Base-by-base conservation (phyloP, 2,797 vertebrate genomes). In the Caiman crocodilus region DNA sequence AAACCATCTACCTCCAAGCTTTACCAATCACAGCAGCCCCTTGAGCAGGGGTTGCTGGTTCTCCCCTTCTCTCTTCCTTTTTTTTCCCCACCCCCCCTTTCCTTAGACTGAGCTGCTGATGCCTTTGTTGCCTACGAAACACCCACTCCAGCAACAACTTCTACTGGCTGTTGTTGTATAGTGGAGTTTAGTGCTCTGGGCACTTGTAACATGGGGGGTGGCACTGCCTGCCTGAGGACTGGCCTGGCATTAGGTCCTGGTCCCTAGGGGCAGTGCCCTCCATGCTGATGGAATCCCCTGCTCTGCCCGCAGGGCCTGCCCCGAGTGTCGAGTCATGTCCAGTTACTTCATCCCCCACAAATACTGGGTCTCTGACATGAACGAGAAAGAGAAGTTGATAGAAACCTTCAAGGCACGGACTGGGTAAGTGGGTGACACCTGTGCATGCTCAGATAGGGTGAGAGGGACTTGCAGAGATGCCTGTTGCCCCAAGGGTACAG, bases 341-440 rank as follows among this genome's bases (percentile, higher is more conserved):
- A 97, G 96, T 81, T 99, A 98, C 96, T 99, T 99, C 93, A 98
- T 99, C 90, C 99, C 99, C 2, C 96, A 98, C 97, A 98, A 98
- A 67, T 98, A 98, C 95, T 99, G 99, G 99, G 97, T 99, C 79
- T 98, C 94, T 4, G 96, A 98, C 3, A 98, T 82, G 11, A 85
- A 76, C n/a, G 97, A 98, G 67, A 99, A 99, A 94, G 97, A 98
- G 84, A 90, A 93, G 6, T 89, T 99, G n/a, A 98, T 99, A 78
- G 83, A 96, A 61, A 91, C 92, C 84, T 99, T 99, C 96, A 99
- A 98, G 96, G 98, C 98, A 4, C 98, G 96, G 94, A 98, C 97
- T 25, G 98, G 99, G 99, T 99, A 96, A 87, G 96, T 30, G 63
- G 0, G 0, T 1, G 20, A 81, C 1, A 1, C 78, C 0, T 50